A percentile compares a stretch with the other conserved stretches of the same genome.
phyloP scores from a whole-genome alignment of 2,888 invertebrate species.

The Brachyptera risi region DNA sequence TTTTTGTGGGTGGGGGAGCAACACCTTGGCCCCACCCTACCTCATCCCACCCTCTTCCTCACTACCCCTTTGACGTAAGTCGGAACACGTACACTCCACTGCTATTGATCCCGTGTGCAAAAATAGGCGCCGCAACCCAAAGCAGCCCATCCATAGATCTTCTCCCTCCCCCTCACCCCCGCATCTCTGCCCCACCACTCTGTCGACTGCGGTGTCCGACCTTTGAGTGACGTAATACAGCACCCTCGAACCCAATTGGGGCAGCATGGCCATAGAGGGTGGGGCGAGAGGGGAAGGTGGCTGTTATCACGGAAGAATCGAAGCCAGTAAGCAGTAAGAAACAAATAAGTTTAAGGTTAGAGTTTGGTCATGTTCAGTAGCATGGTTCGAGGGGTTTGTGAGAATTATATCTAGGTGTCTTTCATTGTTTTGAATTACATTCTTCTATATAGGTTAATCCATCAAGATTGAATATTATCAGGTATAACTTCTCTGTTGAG shows the following conservation, averaged over 20 bases:
- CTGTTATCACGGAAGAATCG: conserved; percentile 8
- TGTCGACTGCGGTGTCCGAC: conserved; percentile 2
- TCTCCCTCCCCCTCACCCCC: neutral
- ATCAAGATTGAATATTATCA: too few relatives aligned
- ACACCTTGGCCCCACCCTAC: conserved; percentile 7
- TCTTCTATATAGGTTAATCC: too few relatives aligned
- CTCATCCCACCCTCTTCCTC: neutral
- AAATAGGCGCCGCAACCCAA: conserved; percentile 20
- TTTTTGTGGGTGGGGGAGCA: too few relatives aligned
- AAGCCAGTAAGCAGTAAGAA: neutral
- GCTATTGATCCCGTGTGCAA: conserved; percentile 24
- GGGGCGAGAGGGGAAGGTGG: neutral
- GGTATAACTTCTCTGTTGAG: too few relatives aligned
- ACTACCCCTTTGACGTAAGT: conserved; percentile 4
- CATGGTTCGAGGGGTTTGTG: too few relatives aligned
- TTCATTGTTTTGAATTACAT: too few relatives aligned
- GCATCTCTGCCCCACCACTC: neutral
- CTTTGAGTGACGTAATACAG: conserved; percentile 15
- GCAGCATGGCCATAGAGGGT: conserved; percentile 8
- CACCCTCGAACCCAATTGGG: neutral
- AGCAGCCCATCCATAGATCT: neutral
- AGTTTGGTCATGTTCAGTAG: too few relatives aligned
- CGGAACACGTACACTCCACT: conserved; percentile 2
- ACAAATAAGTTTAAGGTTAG: too few relatives aligned
- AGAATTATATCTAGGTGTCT: too few relatives aligned